Conservation (phyloP, 2,797 vertebrate genomes). For the Poeciliopsis paucimaculata region DNA sequence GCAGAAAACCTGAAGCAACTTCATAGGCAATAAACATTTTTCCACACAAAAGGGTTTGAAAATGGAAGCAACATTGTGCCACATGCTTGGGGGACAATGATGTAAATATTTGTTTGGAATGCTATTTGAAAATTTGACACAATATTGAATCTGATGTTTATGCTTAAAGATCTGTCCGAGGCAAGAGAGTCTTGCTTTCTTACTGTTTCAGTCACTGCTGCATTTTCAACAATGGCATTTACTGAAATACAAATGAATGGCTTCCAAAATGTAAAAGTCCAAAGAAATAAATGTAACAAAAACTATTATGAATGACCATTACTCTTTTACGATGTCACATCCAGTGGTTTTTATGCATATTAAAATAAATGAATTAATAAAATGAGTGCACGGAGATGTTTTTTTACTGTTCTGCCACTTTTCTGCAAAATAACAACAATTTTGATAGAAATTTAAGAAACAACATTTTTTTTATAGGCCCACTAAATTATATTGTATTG, state of each 20-base stretch:
- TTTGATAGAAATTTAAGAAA: too few species aligned
- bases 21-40: not conserved
- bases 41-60: not conserved
- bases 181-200: not conserved
- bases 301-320: too few species aligned
- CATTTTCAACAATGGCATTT: not conserved
- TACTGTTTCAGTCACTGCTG: not conserved
- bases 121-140: not conserved
- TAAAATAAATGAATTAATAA: too few species aligned
- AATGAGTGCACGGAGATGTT: too few species aligned
- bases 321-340: too few species aligned
- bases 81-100: not conserved
- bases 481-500: too few species aligned
- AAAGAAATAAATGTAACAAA: too few species aligned
- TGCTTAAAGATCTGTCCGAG: not conserved
- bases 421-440: too few species aligned
- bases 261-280: not conserved
- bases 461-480: too few species aligned
- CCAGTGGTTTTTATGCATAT: too few species aligned
- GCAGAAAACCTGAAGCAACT: not conserved
- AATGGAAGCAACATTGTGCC: not conserved
- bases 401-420: too few species aligned
- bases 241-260: not conserved
- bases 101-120: not conserved
- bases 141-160: not conserved